phyloP scores from a whole-genome alignment of 2,113 vertebrate species.

The Corydoras sp. region DNA sequence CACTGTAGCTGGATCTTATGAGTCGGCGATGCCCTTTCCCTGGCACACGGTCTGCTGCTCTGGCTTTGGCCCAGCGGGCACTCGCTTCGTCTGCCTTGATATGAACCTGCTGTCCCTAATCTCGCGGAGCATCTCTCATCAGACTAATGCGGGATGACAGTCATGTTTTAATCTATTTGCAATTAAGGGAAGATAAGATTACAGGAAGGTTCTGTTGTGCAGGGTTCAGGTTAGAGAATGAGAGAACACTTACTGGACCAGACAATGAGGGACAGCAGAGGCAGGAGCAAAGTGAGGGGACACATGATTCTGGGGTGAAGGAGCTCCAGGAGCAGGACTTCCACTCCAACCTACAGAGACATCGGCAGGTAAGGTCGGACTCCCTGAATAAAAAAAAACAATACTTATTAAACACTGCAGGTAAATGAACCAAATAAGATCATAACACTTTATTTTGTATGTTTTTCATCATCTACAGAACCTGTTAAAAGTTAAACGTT shows the following conservation, averaged over 20 bases:
- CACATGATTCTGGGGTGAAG: constrained; percentile 60
- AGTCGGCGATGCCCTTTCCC: background rate
- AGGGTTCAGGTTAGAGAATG: too few species aligned
- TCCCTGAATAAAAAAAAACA: constrained; percentile 46
- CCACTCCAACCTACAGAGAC: constrained; percentile 53
- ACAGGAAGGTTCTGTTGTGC: background rate
- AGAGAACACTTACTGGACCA: constrained; percentile 26
- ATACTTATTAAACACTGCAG: background rate
- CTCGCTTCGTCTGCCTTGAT: constrained; percentile 1
- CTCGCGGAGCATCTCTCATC: constrained; percentile 9
- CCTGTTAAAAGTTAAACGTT: too few species aligned
- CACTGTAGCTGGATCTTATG: constrained; percentile 12
- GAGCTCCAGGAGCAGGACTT: constrained; percentile 52
- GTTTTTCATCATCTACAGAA: too few species aligned
- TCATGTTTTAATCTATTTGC: constrained; percentile 11
- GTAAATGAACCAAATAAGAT: background rate
- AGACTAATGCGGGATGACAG: constrained; percentile 19
- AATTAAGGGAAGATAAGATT: constrained; percentile 13
- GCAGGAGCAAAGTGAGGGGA: constrained; percentile 50
- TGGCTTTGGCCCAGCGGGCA: constrained; percentile 1
- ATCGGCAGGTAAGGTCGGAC: constrained; percentile 56
- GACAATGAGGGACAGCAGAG: constrained; percentile 52
- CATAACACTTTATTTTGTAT: background rate
- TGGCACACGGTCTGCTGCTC: background rate
- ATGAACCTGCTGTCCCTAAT: constrained; percentile 35